Percentiles rank a stretch among this genome's conserved stretches.
These are phyloP conservation scores for Neoascia interrupta DNA, from an alignment of 2,888 invertebrate genomes.

Conservation along the genomic window DNA sequence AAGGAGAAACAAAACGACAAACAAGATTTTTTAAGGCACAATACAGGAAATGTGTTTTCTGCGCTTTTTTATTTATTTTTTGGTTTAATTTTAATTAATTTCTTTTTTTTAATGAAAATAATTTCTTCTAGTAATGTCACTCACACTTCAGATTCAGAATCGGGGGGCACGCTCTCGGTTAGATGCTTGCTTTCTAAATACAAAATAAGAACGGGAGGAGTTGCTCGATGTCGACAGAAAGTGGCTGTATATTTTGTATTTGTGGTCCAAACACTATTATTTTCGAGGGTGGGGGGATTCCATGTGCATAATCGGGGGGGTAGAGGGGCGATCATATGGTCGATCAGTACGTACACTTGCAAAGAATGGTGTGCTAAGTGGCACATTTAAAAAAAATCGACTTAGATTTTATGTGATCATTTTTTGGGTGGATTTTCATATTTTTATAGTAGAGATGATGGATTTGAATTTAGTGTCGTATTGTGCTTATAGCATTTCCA, in stretches of 20 bases:
- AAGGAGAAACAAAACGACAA: slow-evolving; percentile 58
- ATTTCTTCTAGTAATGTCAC: slow-evolving; percentile 55
- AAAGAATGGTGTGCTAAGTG: slow-evolving; percentile 13
- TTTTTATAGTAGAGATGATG: not conserved
- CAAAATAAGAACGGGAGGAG: slow-evolving; percentile 61
- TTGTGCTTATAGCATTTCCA: no score
- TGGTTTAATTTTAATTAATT: not conserved
- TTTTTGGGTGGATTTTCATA: not conserved
- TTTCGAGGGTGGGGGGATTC: no score
- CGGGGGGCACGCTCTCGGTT: slow-evolving; percentile 66
- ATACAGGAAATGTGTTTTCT: slow-evolving; percentile 25
- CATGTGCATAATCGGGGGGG: no score
- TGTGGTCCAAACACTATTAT: slow-evolving; percentile 22
- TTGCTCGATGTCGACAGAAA: slow-evolving; percentile 55
- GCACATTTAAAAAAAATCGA: slow-evolving; percentile 29
- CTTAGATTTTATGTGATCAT: not conserved
- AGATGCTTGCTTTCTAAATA: slow-evolving; percentile 66
- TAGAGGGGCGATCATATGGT: slow-evolving; percentile 4
- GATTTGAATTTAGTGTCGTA: not conserved
- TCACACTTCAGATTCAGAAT: slow-evolving; percentile 66
- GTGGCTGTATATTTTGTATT: slow-evolving; percentile 60
- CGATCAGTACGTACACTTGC: not conserved
- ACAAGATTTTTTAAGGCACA: slow-evolving; percentile 16
- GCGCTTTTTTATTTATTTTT: slow-evolving; percentile 16
- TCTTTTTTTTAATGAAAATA: slow-evolving; percentile 27